Evolutionary conservation across 1,140 invertebrate genomes (phyloP), one percentile per base, ranked within the genome.

Genomic region (Drosophila bocki): DNA sequence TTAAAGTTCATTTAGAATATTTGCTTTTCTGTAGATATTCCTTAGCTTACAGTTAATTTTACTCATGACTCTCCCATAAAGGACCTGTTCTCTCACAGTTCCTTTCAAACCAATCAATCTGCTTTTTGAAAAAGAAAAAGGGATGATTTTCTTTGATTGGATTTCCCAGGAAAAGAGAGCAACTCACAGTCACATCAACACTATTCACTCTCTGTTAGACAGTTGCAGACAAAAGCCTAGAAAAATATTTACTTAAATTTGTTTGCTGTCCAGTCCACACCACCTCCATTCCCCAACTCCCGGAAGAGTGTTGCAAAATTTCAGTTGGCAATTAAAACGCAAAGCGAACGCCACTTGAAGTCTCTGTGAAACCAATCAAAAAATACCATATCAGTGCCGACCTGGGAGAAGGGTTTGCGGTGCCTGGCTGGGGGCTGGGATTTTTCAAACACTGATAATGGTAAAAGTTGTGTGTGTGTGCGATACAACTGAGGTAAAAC

Each of bases 301-400:
- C 19, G 13, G 33, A 35, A 56, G 42, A 57, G 72, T 64, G 59
- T 54, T 62, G 59, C 65, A 63, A 71, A 71, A 78, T 58, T 78
- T 78, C 57, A 84, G 75, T 71, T 74, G 51, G 80, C 84, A 87
- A 84, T 88, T 83, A 80, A 87, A 87, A 84, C 80, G 72, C 59
- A 71, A 71, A 78, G 76, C 59, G 76, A 62, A 71, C 53, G 59
- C 76, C 75, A 63, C 67, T 78, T 63, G 58, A 78, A 78, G 75
- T 71, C 67, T 70, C 45, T 71, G 67, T 65, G 83, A 87, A 87
- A 87, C 80, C 84, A 87, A 87, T 87, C 84, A 90, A 90, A 88
- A 87, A 88, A 87, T 87, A 77, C 84, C 84, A 88, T 75, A 51
- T 60, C 76, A 71, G 54, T 78, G 68, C 80, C 67, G 33, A 37